Conservation (phyloP, 2,888 invertebrate genomes). For the Sinopyrophorus schimmeli region DNA sequence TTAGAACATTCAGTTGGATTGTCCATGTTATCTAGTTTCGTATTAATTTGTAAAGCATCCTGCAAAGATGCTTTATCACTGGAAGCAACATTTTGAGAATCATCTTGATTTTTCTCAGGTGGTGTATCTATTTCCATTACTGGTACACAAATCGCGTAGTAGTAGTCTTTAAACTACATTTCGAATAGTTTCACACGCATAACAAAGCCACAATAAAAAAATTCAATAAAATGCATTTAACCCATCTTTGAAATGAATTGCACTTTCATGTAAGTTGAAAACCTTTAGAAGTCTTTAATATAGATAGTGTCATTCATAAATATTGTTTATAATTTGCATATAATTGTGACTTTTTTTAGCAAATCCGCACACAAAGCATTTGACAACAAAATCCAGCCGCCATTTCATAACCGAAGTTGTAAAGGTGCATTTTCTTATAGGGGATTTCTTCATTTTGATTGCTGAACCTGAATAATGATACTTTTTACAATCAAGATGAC, state of each 20-base stretch:
- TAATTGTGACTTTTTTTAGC: no score
- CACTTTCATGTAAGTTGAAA: constrained; percentile 6
- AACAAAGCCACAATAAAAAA: constrained; percentile 32
- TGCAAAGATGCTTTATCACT: constrained; percentile 29
- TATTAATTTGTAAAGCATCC: constrained; percentile 27
- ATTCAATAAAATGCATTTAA: constrained; percentile 33
- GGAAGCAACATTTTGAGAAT: constrained; percentile 39
- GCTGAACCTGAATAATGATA: no score
- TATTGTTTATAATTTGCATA: constrained; percentile 11
- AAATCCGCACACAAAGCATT: constrained; percentile 39
- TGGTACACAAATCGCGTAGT: constrained; percentile 27
- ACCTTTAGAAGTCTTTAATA: constrained; percentile 14
- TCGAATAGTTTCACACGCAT: constrained; percentile 30
- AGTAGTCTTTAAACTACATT: no score
- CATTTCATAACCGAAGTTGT: constrained; percentile 54
- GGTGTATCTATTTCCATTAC: constrained; percentile 57
- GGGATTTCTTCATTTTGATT: constrained; percentile 17
- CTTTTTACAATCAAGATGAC: no score
- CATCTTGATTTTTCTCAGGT: constrained; percentile 48
- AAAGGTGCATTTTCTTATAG: constrained; percentile 17
- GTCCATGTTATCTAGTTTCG: constrained; percentile 27
- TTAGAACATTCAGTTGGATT: constrained; percentile 33
- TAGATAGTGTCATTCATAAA: constrained; percentile 32
- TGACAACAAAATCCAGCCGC: constrained; percentile 54
- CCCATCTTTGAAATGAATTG: constrained; percentile 31